Conservation (phyloP, 1,140 invertebrate species). For the Drosophila setifemur region DNA sequence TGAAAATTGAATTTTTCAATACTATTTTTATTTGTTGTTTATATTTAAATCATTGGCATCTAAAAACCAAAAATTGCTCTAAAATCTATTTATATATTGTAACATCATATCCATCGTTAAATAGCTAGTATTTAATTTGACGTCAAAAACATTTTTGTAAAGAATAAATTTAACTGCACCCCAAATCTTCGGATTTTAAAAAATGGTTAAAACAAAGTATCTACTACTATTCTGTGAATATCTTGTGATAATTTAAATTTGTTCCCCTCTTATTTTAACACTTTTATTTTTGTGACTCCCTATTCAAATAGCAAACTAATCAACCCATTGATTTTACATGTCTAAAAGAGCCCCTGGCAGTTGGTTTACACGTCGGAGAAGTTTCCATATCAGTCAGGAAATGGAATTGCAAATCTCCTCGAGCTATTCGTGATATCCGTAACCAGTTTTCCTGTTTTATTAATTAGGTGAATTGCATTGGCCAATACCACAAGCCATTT, state of each 20-base stretch:
- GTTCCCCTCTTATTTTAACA: not conserved
- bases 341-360: not conserved
- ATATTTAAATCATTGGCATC: too few relatives aligned
- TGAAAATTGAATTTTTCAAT: too few relatives aligned
- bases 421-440: not conserved
- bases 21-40: too few relatives aligned
- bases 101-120: too few relatives aligned
- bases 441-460: not conserved
- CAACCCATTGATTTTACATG: not conserved
- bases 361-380: not conserved
- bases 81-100: too few relatives aligned
- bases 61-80: too few relatives aligned
- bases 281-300: not conserved
- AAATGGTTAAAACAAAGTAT: not conserved
- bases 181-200: too few relatives aligned
- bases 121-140: too few relatives aligned
- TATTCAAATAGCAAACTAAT: not conserved
- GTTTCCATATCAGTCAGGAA: slow-evolving; percentile 3
- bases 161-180: too few relatives aligned
- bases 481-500: not conserved
- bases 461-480: slow-evolving; percentile 13
- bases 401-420: not conserved
- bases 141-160: too few relatives aligned
- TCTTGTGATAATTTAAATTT: too few relatives aligned
- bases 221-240: too few relatives aligned